Evolutionary conservation across 2,888 invertebrate genomes (phyloP).

Genomic region (Ariolimax columbianus): DNA sequence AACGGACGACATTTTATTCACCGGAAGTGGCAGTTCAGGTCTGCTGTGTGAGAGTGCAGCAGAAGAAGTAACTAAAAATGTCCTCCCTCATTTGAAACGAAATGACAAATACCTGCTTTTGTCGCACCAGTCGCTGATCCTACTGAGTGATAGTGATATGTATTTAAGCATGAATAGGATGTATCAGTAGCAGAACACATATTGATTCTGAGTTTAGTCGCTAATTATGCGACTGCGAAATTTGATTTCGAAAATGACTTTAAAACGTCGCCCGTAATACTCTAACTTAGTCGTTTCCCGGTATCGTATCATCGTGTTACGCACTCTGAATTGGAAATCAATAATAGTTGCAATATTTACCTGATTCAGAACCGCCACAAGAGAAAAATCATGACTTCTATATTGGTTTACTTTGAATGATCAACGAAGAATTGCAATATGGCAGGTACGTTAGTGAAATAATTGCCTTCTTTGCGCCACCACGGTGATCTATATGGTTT

Average conservation of each 20-base stretch:
- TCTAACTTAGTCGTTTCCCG: too few relatives aligned
- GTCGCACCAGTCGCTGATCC: not conserved
- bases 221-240: not conserved
- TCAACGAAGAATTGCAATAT: not conserved
- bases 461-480: too few relatives aligned
- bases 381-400: too few relatives aligned
- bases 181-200: not conserved
- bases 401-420: not conserved
- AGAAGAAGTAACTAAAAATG: not conserved
- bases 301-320: too few relatives aligned
- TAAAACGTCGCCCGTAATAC: not conserved
- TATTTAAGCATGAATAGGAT: not conserved
- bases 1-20: constrained; percentile 62
- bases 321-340: too few relatives aligned
- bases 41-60: not conserved
- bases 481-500: too few relatives aligned
- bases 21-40: not conserved
- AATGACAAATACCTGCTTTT: not conserved
- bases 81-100: not conserved
- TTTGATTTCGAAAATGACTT: not conserved
- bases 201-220: not conserved
- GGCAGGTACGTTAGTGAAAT: not conserved
- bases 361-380: too few relatives aligned
- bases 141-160: too few relatives aligned
- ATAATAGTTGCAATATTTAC: too few relatives aligned